Percentiles rank a stretch among this genome's conserved stretches.
phyloP scores from a whole-genome alignment of 2,113 vertebrate species.

The Sminthopsis crassicaudata region DNA sequence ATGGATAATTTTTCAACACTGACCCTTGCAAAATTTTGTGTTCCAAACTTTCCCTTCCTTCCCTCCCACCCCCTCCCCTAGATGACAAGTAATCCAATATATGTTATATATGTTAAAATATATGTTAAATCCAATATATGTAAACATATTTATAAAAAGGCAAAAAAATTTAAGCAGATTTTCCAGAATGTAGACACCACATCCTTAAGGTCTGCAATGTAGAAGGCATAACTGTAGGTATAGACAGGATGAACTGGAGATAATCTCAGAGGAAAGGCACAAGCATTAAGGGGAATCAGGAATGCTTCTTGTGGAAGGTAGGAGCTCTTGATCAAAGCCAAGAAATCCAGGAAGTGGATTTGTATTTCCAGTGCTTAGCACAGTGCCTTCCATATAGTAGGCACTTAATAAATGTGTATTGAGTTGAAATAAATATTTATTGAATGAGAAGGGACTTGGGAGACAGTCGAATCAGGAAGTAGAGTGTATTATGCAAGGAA shows the following conservation, averaged over 20 bases:
- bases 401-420: neutral
- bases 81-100: too few relatives aligned
- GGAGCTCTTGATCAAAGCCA: neutral
- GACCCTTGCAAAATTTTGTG: too few relatives aligned
- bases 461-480: neutral
- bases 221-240: neutral
- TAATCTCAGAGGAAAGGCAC: neutral
- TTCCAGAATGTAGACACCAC: neutral
- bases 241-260: neutral
- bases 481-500: neutral
- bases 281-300: neutral
- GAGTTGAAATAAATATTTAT: neutral
- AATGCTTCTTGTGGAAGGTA: neutral
- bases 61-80: too few relatives aligned
- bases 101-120: too few relatives aligned
- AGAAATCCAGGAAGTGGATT: neutral
- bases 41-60: too few relatives aligned
- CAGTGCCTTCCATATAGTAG: neutral
- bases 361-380: neutral
- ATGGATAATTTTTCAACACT: too few relatives aligned
- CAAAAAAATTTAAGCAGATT: neutral
- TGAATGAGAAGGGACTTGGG: neutral
- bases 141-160: too few relatives aligned
- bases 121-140: too few relatives aligned
- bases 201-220: neutral